These are phyloP conservation scores for Batillaria attramentaria DNA, from an alignment of 1,140 invertebrate genomes.

Conservation along the genomic window DNA sequence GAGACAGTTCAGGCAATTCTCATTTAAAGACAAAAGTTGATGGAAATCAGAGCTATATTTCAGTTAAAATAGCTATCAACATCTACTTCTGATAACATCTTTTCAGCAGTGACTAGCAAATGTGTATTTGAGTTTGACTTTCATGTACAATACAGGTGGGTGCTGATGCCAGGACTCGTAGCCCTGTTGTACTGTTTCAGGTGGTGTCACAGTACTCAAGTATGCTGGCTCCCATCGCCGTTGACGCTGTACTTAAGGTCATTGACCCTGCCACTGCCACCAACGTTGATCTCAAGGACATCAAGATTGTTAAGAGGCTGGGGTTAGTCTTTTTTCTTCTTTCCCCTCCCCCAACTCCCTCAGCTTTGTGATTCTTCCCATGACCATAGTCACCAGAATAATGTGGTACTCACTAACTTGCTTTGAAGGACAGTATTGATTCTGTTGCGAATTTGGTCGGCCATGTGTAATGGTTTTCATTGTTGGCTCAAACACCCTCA, in stretches of 20 bases:
- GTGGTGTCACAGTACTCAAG: conserved; percentile 98
- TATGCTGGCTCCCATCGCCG: conserved; percentile 95
- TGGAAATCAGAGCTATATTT: not conserved
- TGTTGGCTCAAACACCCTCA: too few species aligned
- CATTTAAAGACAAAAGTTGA: not conserved
- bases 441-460: too few species aligned
- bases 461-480: too few species aligned
- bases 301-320: conserved; percentile 96
- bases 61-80: not conserved
- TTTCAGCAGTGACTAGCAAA: too few species aligned
- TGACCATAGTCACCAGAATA: too few species aligned
- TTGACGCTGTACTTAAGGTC: conserved; percentile 95
- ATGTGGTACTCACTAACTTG: too few species aligned
- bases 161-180: too few species aligned
- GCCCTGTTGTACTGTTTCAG: conserved; percentile 62
- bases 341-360: not conserved
- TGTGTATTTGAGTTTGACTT: too few species aligned
- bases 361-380: too few species aligned
- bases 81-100: not conserved
- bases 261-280: conserved; percentile 78
- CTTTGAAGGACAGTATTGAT: too few species aligned
- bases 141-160: too few species aligned
- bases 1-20: too few species aligned
- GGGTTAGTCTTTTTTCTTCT: conserved; percentile 74
- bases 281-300: conserved; percentile 85